Evolutionary conservation across 2,888 invertebrate genomes (phyloP), one percentile per base, ranked within the genome.

Genomic region (Thymelicus sylvestris): DNA sequence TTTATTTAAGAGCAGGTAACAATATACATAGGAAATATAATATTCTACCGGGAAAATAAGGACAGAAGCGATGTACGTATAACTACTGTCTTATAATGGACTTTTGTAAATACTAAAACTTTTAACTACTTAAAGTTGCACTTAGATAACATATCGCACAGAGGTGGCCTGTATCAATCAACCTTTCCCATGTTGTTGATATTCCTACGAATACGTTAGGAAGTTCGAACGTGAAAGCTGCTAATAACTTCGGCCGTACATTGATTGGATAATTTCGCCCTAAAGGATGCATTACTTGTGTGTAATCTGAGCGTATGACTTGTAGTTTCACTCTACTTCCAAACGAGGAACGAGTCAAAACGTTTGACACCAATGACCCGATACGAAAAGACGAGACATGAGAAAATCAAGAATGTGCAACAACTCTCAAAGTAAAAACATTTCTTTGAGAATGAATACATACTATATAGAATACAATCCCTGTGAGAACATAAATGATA

Each of bases 201-300:
- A 48, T n/a, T 50, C 13, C 8, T 31, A 38, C 38, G 2, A 50
- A 3, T 12, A 55, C 44, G 12, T 10, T 8, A 55, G 55, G 55
- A 55, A 52, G 15, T 52, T 39, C 13, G 31, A 41, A 66, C 6
- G 65, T 66, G 69, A 69, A 69, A 69, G 64, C 39, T 10, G 31
- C 64, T 63, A 59, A 70, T 70, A 41, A 65, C 47, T 55, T 8
- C 13, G 2, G 57, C 52, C 55, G 15, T 38, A 7, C 57, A 63
- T 57, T 55, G 68, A 68, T 63, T 55, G 63, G 68, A 68, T 63
- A 68, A 68, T 68, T 63, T 68, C 47, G 68, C 68, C 68, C 68
- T 63, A 63, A 55, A 68, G 68, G 63, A 41, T 55, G 12, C 63
- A 63, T 68, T 68, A 68, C 68, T 38, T 68, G 19, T 38, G n/a